Base-by-base conservation (phyloP, 2,888 invertebrate genomes). In the Pseudococcus viburni region DNA sequence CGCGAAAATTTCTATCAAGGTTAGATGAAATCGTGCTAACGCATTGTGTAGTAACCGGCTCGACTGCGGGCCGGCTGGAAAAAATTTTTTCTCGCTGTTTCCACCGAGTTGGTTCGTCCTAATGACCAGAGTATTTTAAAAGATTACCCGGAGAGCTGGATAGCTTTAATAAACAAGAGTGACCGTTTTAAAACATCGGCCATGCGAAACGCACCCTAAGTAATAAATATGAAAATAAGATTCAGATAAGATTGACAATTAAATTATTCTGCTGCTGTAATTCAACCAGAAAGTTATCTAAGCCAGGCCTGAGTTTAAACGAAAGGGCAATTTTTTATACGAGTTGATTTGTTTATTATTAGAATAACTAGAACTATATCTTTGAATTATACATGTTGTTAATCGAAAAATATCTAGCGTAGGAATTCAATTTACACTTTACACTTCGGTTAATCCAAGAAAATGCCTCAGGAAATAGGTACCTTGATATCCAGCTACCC, bases 201-300 rank as follows among this genome's bases (percentile, higher is more conserved):
- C 80, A 46, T 83, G 42, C 80, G 80, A 33, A 73, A 73, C 73
- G 73, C 73, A 83, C 80, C 46, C 80, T 26, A 39, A 83, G 46
- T 83, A 83, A 73, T 73, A 73, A 73, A 73, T 73, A 73, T 73
- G 73, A 73, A 73, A 73, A 73, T 73, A 73, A 73, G 73, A 73
- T 73, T 73, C 15, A 73, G 73, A 73, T 73, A 73, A 73, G 73
- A 73, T 73, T 73, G 73, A 73, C 73, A 73, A 73, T 73, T 73
- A 73, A 73, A 73, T 73, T 73, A 73, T 73, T 33, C 73, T 33
- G 17, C 73, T 9, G 39, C 33, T 15, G 73, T 33, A 17, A 15
- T 73, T 33, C 73, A 73, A 15, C 26, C 73, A 17, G 33, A 73
- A 73, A 73, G 73, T 33, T 73, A 73, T 73, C 73, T 73, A 42